Percentiles rank a stretch among this genome's conserved stretches.
phyloP scores from a whole-genome alignment of 2,113 vertebrate species.

The Pygoscelis adeliae region DNA sequence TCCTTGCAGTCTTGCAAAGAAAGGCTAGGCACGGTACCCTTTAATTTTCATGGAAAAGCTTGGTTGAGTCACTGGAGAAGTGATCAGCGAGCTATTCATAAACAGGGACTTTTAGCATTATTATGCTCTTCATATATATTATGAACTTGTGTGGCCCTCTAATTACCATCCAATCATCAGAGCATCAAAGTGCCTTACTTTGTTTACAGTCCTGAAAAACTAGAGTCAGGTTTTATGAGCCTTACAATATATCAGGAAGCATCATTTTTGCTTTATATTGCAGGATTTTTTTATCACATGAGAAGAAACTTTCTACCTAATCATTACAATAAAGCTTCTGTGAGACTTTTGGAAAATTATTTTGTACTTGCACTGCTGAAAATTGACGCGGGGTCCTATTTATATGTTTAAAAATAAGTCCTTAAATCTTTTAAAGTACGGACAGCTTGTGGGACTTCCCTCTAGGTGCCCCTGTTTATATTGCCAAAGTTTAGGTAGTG shows the following conservation, averaged over 20 bases:
- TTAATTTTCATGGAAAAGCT: background rate
- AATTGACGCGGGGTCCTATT: background rate
- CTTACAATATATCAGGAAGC: background rate
- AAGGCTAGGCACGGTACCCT: background rate
- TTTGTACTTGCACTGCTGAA: constrained; percentile 1
- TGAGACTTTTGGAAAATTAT: background rate
- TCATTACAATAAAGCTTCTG: constrained; percentile 29
- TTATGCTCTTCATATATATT: background rate
- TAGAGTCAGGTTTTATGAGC: background rate
- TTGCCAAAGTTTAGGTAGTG: constrained; percentile 45
- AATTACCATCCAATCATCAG: constrained; percentile 1
- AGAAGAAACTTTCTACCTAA: constrained; percentile 3
- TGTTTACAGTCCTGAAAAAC: constrained; percentile 5
- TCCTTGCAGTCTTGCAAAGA: background rate
- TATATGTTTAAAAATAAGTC: background rate
- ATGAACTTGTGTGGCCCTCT: constrained; percentile 30
- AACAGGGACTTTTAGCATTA: background rate
- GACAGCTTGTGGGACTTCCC: constrained; percentile 30
- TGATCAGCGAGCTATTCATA: background rate
- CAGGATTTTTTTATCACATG: background rate
- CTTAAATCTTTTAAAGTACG: constrained; percentile 43
- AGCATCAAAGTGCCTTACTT: constrained; percentile 3
- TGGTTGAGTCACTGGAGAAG: background rate
- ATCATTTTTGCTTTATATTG: background rate
- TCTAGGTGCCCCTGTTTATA: constrained; percentile 39